Evolutionary conservation across 2,797 vertebrate species (phyloP), one percentile per base, ranked within the genome.

Genomic region (Sylvilagus floridanus): DNA sequence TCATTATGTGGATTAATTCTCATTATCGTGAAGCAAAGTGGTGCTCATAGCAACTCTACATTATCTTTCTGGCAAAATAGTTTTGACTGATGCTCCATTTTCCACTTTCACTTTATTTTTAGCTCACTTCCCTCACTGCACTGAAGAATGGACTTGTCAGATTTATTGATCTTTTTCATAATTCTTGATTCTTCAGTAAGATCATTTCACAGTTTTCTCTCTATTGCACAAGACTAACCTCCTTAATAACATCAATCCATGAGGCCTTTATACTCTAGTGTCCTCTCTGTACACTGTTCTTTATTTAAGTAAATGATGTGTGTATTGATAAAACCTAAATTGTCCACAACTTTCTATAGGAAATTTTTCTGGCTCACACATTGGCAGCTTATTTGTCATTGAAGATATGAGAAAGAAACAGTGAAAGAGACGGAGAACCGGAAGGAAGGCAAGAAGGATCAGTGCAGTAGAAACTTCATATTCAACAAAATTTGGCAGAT

Each of bases 141-240:
- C 32, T n/a, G 66, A 88, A 66, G 50, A 77, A 30, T 72, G 71
- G 60, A 62, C 52, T 47, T 78, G 75, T 93, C 88, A 73, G 71
- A 21, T 66, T 94, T 85, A 85, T 68, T 83, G 65, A 86, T 83
- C 76, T 86, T 86, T 87, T 73, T 35, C 21, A 30, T 71, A 73
- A 73, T 77, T 65, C 50, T 83, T 50, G 30, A 88, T 63, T 63
- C 14, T 9, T 75, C 37, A 62, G 21, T 30, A 66, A 76, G 62
- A 65, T 35, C 28, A 8, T 42, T 37, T 66, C 47, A 26, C 78
- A 72, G 62, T 54, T 76, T 93, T 28, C 47, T 85, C 5, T 60
- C 50, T 12, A 11, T 57, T n/a, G 17, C 79, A 68, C 3, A 60
- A 89, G 73, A 54, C 78, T 60, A 50, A 60, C 50, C 26, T 52